These are phyloP conservation scores for Lysiphlebus fabarum DNA, from an alignment of 1,140 invertebrate species.

Conservation along the genomic window DNA sequence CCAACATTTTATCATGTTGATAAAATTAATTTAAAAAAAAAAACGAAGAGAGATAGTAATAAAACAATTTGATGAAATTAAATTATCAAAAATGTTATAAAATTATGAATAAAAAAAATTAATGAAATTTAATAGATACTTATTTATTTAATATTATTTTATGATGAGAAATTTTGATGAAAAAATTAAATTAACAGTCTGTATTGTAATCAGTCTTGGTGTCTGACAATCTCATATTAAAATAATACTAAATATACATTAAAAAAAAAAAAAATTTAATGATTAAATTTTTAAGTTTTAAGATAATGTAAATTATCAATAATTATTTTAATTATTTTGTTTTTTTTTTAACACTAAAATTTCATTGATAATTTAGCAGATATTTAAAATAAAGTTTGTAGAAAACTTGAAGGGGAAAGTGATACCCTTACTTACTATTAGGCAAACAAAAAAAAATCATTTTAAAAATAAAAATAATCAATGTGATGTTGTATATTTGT, in stretches of 20 bases:
- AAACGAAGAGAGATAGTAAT: neutral
- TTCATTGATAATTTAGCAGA: conserved; percentile 1
- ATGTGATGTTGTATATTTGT: conserved; percentile 40
- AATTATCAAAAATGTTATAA: neutral
- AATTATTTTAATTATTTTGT: conserved; percentile 16
- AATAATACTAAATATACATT: too few relatives aligned
- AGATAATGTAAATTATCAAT: conserved; percentile 18
- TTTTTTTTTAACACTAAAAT: too few relatives aligned
- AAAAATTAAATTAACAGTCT: conserved; percentile 33
- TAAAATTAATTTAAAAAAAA: too few relatives aligned
- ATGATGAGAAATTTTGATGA: too few relatives aligned
- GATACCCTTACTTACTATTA: conserved; percentile 29
- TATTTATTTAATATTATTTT: too few relatives aligned
- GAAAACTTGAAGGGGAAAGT: conserved; percentile 27
- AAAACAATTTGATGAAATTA: neutral
- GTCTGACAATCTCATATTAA: conserved; percentile 36
- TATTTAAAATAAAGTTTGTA: conserved; percentile 5
- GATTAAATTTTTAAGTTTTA: conserved; percentile 4
- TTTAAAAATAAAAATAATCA: conserved; percentile 31
- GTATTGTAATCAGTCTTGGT: conserved; percentile 36
- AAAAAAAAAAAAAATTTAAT: conserved; percentile 8
- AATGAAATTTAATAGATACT: too few relatives aligned
- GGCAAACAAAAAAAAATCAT: conserved; percentile 24
- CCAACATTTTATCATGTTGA: too few relatives aligned
- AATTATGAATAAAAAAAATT: too few relatives aligned